Evolutionary conservation across 1,140 invertebrate genomes (phyloP).

Genomic region (Rhopalosiphum maidis): DNA sequence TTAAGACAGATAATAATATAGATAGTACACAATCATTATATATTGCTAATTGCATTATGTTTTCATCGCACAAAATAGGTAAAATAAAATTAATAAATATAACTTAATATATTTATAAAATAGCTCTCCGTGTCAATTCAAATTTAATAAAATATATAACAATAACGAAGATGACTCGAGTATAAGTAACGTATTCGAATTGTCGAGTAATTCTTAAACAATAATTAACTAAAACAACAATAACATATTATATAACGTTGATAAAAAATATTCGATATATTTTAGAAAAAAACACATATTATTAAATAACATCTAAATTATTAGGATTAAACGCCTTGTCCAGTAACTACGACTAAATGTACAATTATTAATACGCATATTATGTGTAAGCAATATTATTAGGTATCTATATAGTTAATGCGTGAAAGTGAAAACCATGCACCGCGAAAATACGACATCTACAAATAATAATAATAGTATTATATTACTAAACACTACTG

Average conservation of each 20-base stretch:
- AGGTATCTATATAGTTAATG: background rate
- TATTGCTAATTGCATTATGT: conserved; percentile 1
- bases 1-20: conserved; percentile 2
- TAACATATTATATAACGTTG: background rate
- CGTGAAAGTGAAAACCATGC: background rate
- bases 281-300: background rate
- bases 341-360: conserved; percentile 6
- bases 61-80: background rate
- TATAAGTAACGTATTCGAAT: conserved; percentile 1
- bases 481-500: background rate
- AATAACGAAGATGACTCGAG: background rate
- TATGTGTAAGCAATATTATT: background rate
- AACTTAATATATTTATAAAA: background rate
- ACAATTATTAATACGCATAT: background rate
- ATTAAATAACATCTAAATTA: background rate
- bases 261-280: background rate
- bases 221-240: background rate
- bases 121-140: background rate
- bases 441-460: background rate
- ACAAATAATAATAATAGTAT: background rate
- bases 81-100: conserved; percentile 1
- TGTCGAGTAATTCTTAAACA: background rate
- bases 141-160: background rate
- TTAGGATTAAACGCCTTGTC: background rate
- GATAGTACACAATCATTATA: background rate